phyloP scores from a whole-genome alignment of 2,113 vertebrate species.

The Rhinolophus ferrumequinum region DNA sequence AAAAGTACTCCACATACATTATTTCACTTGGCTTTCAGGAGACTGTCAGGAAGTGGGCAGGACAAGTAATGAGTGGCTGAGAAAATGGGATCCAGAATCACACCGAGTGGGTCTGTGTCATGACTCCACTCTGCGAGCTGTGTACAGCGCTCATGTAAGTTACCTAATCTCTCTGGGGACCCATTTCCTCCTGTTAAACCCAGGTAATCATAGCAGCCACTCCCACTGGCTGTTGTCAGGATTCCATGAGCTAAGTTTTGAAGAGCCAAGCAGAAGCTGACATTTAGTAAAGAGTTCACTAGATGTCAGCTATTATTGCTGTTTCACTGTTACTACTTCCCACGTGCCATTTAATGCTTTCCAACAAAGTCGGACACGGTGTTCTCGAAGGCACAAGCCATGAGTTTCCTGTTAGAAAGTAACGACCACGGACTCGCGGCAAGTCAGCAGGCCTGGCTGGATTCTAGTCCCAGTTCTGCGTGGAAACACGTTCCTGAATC shows the following conservation, averaged over 20 bases:
- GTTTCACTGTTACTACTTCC: background rate
- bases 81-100: background rate
- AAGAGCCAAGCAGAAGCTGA: background rate
- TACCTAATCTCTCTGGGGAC: accelerated
- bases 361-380: background rate
- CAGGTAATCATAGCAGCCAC: background rate
- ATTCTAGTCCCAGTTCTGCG: background rate
- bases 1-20: background rate
- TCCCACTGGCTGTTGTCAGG: background rate
- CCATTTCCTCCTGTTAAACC: background rate
- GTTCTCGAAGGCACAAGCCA: background rate
- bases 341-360: background rate
- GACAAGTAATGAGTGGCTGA: background rate
- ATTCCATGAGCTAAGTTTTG: background rate
- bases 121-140: accelerated
- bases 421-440: background rate
- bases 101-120: background rate
- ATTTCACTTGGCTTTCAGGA: background rate
- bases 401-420: background rate
- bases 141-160: accelerated
- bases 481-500: background rate
- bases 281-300: background rate
- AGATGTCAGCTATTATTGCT: background rate
- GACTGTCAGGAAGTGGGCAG: background rate
- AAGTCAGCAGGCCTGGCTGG: background rate